Percentiles rank a stretch among this genome's conserved stretches.
phyloP scores from a whole-genome alignment of 2,888 invertebrate genomes.

The Drosophila greeni region DNA sequence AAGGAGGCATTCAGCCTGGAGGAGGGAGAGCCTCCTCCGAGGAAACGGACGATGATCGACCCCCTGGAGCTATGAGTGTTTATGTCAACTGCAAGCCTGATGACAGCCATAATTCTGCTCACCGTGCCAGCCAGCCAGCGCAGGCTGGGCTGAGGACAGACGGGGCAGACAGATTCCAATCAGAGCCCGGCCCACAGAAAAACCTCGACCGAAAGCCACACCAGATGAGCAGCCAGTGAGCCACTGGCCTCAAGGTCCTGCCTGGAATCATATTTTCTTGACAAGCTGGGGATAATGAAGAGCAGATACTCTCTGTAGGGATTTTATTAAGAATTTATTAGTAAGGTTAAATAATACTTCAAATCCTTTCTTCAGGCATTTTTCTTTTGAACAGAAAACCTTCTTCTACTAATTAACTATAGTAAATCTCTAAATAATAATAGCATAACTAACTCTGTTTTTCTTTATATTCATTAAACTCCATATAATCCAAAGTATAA shows the following conservation, averaged over 20 bases:
- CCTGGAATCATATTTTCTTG: neutral
- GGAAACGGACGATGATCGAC: slow-evolving; percentile 58
- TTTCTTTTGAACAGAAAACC: neutral
- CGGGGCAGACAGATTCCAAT: slow-evolving; percentile 53
- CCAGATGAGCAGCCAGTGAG: slow-evolving; percentile 47
- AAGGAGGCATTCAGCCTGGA: slow-evolving; percentile 24
- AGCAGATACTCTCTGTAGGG: slow-evolving; percentile 1
- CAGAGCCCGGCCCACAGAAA: slow-evolving; percentile 36
- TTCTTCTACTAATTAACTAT: neutral
- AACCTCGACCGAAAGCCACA: slow-evolving; percentile 17
- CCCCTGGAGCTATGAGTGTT: slow-evolving; percentile 68
- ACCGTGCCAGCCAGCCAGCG: slow-evolving; percentile 44
- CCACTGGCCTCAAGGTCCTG: slow-evolving; percentile 46
- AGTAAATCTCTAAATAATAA: too few relatives aligned
- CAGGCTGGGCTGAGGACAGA: too few relatives aligned
- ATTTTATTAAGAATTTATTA: neutral
- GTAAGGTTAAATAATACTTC: neutral
- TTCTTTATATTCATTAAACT: neutral
- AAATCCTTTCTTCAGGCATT: neutral
- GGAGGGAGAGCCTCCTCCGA: slow-evolving; percentile 1
- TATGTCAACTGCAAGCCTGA: slow-evolving; percentile 73
- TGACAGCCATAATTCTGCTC: slow-evolving; percentile 74
- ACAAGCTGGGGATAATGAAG: neutral
- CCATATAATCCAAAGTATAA: too few relatives aligned
- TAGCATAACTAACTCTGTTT: too few relatives aligned